Conservation (phyloP, 2,113 vertebrate species). For the Kryptolebias marmoratus region DNA sequence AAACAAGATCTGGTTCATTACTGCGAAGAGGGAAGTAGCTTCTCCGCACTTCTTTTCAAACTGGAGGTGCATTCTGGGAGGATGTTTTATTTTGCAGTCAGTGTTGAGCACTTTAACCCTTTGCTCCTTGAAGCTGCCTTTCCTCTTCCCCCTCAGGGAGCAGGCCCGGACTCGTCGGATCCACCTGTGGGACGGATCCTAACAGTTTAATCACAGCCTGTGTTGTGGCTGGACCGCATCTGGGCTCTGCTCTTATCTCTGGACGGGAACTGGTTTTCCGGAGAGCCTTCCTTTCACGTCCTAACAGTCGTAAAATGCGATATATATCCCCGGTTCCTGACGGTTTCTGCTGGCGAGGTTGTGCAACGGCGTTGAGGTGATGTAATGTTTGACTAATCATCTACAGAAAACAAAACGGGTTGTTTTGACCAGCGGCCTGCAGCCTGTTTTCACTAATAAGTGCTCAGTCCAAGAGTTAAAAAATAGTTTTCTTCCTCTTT, state of each 20-base stretch:
- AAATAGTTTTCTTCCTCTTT: too few species aligned
- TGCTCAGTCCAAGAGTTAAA: neutral
- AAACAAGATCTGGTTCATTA: conserved; percentile 58
- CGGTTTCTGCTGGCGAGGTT: neutral
- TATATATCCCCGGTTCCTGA: conserved; percentile 1
- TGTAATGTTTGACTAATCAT: neutral
- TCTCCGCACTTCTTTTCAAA: conserved; percentile 1
- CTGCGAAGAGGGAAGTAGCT: conserved; percentile 21
- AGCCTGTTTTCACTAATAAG: neutral
- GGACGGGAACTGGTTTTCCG: neutral
- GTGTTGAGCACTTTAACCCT: conserved; percentile 9
- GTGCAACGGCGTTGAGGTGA: neutral
- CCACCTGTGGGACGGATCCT: conserved; percentile 57
- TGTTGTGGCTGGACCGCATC: conserved; percentile 20
- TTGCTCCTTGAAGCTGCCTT: conserved; percentile 16
- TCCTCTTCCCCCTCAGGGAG: conserved; percentile 10
- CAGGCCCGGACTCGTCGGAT: conserved; percentile 50
- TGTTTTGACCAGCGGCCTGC: neutral
- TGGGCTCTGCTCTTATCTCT: conserved; percentile 8
- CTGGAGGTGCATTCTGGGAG: neutral
- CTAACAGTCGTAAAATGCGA: neutral
- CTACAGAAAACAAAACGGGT: neutral
- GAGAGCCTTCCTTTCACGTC: neutral
- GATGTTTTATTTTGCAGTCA: conserved; percentile 22
- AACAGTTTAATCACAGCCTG: conserved; percentile 38